Conservation (phyloP, 1,140 invertebrate species). For the Drosophila sturtevanti region DNA sequence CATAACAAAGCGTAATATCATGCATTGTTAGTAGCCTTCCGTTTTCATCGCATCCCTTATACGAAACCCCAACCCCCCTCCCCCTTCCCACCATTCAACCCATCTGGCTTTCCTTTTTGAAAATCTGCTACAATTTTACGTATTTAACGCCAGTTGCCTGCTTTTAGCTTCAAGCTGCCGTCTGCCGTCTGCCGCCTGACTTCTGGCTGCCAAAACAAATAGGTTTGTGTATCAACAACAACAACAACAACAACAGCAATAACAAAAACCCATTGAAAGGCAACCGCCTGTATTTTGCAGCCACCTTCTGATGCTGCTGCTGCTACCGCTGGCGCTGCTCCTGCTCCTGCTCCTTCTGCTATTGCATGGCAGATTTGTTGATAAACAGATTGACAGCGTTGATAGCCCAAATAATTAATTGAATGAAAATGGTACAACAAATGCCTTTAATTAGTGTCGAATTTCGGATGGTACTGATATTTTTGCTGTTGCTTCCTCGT, state of each 20-base stretch:
- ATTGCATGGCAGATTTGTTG: slow-evolving; percentile 64
- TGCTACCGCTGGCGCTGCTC: background rate
- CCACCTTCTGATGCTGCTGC: background rate
- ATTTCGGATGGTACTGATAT: slow-evolving; percentile 41
- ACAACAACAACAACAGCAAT: slow-evolving; percentile 20
- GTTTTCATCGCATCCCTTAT: background rate
- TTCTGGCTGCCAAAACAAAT: slow-evolving; percentile 43
- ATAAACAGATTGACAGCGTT: slow-evolving; percentile 81
- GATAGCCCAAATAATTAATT: slow-evolving; percentile 81
- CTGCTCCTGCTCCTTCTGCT: background rate
- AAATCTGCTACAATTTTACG: background rate
- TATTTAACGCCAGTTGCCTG: no score
- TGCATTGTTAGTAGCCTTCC: slow-evolving; percentile 46
- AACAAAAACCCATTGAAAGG: background rate
- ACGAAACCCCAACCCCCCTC: no score
- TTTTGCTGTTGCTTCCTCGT: slow-evolving; percentile 15
- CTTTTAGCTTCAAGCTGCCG: background rate
- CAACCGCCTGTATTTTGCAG: background rate
- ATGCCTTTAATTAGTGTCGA: slow-evolving; percentile 78
- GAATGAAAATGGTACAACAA: slow-evolving; percentile 76
- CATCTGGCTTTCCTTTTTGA: background rate
- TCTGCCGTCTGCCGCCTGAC: background rate
- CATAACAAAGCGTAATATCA: slow-evolving; percentile 41
- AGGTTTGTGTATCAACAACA: slow-evolving; percentile 18
- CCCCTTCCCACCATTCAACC: background rate